phyloP scores from a whole-genome alignment of 1,140 invertebrate species.

The Apolygus lucorum region DNA sequence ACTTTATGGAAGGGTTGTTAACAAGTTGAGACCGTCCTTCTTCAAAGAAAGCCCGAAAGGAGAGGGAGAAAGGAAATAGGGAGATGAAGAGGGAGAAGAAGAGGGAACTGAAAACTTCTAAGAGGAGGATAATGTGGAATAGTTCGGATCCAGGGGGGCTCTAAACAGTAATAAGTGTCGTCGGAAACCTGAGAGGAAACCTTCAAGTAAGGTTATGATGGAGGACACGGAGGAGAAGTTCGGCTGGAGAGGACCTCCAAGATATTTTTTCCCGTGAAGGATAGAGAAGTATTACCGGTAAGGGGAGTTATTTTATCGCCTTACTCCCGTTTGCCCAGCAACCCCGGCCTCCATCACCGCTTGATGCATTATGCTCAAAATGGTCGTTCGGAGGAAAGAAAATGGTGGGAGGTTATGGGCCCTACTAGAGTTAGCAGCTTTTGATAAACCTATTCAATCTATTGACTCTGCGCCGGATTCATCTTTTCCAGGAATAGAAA shows the following conservation, averaged over 20 bases:
- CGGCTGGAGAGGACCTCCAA: not conserved
- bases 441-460: not conserved
- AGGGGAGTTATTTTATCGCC: not conserved
- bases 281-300: not conserved
- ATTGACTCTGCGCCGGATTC: too few relatives aligned
- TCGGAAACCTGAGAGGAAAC: not conserved
- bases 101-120: conserved; percentile 2
- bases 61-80: conserved; percentile 15
- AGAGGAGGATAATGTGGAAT: conserved; percentile 15
- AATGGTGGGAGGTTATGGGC: not conserved
- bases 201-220: not conserved
- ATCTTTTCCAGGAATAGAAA: too few relatives aligned
- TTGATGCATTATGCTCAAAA: not conserved
- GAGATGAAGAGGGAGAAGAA: conserved; percentile 16
- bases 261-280: not conserved
- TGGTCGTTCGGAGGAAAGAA: not conserved
- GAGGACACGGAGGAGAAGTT: not conserved
- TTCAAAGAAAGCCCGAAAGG: too few relatives aligned
- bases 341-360: not conserved
- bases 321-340: not conserved
- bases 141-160: conserved; percentile 2
- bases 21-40: not conserved
- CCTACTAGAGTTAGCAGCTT: not conserved
- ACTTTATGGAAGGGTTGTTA: conserved; percentile 17
- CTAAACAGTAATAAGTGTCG: conserved; percentile 16